phyloP scores from a whole-genome alignment of 2,888 invertebrate species.

The Idaea dimidiata region DNA sequence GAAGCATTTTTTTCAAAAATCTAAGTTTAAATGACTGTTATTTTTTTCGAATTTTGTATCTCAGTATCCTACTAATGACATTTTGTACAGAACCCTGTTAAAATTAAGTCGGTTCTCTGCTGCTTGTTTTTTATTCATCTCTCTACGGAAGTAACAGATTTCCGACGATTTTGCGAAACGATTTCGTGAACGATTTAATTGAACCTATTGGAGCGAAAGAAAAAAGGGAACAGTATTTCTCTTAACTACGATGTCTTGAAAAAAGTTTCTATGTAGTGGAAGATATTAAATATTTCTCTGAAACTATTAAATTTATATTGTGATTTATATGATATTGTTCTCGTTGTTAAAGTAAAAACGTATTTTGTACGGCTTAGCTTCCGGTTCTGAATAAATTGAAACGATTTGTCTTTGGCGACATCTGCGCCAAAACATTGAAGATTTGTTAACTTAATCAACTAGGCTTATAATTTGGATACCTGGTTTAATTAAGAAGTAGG shows the following conservation, averaged over 20 bases:
- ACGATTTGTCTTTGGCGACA: not conserved
- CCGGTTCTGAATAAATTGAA: not conserved
- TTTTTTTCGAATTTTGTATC: too few relatives aligned
- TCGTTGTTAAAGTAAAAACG: not conserved
- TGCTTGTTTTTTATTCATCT: constrained; percentile 24
- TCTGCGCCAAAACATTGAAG: not conserved
- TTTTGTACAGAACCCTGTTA: constrained; percentile 13
- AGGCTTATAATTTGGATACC: too few relatives aligned
- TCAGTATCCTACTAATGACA: too few relatives aligned
- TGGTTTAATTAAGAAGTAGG: not conserved
- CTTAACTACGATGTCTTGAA: constrained; percentile 9
- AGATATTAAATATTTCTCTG: not conserved
- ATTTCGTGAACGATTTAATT: constrained; percentile 33
- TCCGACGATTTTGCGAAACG: constrained; percentile 30
- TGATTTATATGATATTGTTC: not conserved
- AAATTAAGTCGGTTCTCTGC: not conserved
- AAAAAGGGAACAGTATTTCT: constrained; percentile 18
- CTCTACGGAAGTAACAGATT: constrained; percentile 36
- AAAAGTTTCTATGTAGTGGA: constrained; percentile 2
- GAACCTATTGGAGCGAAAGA: constrained; percentile 26
- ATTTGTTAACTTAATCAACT: too few relatives aligned
- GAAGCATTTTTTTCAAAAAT: too few relatives aligned
- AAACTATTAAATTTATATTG: not conserved
- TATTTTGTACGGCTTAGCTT: not conserved
- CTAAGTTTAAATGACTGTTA: too few relatives aligned